Base-by-base conservation (phyloP, 2,797 vertebrate genomes). In the Muscicapa comitata region DNA sequence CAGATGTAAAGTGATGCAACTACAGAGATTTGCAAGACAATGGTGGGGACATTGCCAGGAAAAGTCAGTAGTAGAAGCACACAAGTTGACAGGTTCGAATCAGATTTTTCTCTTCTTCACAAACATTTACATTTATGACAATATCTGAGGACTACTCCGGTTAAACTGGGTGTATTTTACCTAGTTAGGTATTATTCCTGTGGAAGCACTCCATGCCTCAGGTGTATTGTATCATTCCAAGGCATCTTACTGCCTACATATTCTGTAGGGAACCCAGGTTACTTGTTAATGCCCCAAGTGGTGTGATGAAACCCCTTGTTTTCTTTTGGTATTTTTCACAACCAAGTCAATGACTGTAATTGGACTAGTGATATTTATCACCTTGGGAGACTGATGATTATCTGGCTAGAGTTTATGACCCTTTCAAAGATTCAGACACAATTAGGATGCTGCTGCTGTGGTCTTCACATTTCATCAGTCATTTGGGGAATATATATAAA, bases 171-270 rank as follows among this genome's bases (percentile, higher is more conserved):
- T 58, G 47, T 54, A 6, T 33, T 93, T 73, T 70, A 48, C 42
- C 23, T 54, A 13, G 8, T 24, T 66, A 24, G 29, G 33, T 58
- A 26, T 11, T 62, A 23, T 16, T 58, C 7, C 18, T 17, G 17
- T 40, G 75, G 18, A 62, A 95, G 33, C 47, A 11, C 35, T 53
- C 37, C 14, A n/a, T 2, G 55, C 3, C 47, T 67, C 28, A 33
- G 26, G 58, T 21, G 21, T 7, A 5, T 13, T 57, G 13, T 24
- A 9, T 28, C 12, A 7, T 11, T 57, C 16, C 86, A 12, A 28
- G 6, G 5, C 3, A 0, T 13, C 8, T 37, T 23, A 31, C 45
- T 68, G 38, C 50, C 72, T 20, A 1, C 3, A 1, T 6, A 1
- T 26, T 31, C 20, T 10, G 8, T 0, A 11, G 21, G 16, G 10